Base-by-base conservation (phyloP, 2,113 vertebrate genomes). In the Bubalus kerabau region DNA sequence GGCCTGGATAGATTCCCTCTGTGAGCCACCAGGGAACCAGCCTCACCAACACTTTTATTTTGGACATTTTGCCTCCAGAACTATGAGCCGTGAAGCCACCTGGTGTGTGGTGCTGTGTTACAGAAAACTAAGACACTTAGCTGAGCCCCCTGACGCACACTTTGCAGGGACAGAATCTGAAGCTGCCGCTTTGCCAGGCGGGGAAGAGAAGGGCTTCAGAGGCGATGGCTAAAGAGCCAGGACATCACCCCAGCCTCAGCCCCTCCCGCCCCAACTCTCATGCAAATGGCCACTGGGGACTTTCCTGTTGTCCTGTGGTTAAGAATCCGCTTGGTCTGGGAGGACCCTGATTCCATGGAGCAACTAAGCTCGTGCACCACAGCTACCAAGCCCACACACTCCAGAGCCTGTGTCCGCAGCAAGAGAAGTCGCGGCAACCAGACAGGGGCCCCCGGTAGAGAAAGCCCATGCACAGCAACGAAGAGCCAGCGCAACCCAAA, bases 31-130 rank as follows among this genome's bases (percentile, higher is more conserved):
- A 36, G 57, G 17, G 26, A 64, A 24, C 80, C 46, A 13, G 11
- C 2, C 24, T 14, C 2, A 17, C 5, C 10, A 4, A n/a, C 15
- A 19, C 30, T 28, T n/a, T n/a, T n/a, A 48, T 3, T 19, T 54
- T 40, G 48, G 48, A 32, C 28, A 56, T 64, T 60, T 32, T 11
- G 28, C 12, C 84, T 57, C 30, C 48, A 54, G 52, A 84, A 23
- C 43, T 7, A 1, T 2, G 56, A 50, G 62, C 16, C 15, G 32
- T 1, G 3, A 36, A 40, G 16, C 43, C 15, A 4, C 46, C 3
- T 1, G 9, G 26, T 7, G 52, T 13, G 2, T 36, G 16, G 43
- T 24, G 16, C 54, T 48, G 19, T 26, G 28, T 67, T 6, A 52
- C 52, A 19, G 43, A 48, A 90, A 67, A 74, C 43, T 7, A 14